These are phyloP conservation scores for Acrobasis consociella DNA, from an alignment of 2,888 invertebrate species.

Conservation along the genomic window DNA sequence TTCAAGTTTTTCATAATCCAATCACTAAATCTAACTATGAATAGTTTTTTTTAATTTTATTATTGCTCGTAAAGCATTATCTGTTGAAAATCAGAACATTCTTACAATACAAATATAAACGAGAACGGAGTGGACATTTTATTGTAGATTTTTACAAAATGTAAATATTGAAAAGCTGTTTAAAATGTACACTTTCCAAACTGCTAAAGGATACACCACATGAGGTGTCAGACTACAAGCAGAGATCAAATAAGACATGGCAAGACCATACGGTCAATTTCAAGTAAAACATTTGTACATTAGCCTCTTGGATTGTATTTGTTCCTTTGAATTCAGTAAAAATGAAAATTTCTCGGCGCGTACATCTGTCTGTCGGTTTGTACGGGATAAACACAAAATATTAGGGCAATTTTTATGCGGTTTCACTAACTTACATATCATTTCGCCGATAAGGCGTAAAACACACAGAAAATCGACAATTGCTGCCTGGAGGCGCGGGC, in stretches of 20 bases:
- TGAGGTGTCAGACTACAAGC: conserved; percentile 62
- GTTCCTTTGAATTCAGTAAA: conserved; percentile 53
- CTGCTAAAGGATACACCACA: conserved; percentile 62
- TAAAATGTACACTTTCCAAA: conserved; percentile 45
- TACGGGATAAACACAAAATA: no score
- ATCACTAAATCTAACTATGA: conserved; percentile 54
- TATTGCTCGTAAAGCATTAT: conserved; percentile 60
- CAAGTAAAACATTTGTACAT: conserved; percentile 68
- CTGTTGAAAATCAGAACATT: conserved; percentile 57
- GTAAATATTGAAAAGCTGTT: conserved; percentile 50
- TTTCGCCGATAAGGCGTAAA: no score
- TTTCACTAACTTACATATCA: no score
- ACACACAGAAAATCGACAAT: no score
- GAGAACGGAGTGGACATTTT: conserved; percentile 53
- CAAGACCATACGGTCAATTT: conserved; percentile 64
- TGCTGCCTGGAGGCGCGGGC: no score
- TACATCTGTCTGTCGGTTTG: no score
- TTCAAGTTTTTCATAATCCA: conserved; percentile 48
- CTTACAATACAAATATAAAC: conserved; percentile 56
- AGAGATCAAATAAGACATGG: conserved; percentile 77
- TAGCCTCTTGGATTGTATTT: conserved; percentile 68
- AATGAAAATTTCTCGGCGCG: no score
- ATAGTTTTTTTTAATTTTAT: conserved; percentile 46
- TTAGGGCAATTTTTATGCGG: no score
- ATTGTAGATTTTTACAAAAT: conserved; percentile 55